Conservation (phyloP, 2,888 invertebrate genomes). For the Diplazon laetatorius region DNA sequence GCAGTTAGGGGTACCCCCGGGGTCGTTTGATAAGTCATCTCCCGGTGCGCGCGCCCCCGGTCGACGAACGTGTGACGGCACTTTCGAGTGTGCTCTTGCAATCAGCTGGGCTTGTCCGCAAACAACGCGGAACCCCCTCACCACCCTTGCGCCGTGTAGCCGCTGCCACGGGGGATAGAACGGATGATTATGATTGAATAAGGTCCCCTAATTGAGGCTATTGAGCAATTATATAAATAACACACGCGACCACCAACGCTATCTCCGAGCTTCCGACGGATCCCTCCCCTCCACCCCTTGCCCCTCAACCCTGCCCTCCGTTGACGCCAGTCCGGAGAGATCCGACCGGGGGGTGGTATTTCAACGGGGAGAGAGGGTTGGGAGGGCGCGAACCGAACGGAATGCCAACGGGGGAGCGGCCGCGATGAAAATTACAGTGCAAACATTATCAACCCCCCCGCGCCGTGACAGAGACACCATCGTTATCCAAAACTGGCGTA, state of each 20-base stretch:
- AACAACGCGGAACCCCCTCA: conserved; percentile 74
- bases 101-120: conserved; percentile 82
- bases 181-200: conserved; percentile 81
- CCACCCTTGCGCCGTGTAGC: too few relatives aligned
- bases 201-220: conserved; percentile 81
- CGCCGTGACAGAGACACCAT: conserved; percentile 40
- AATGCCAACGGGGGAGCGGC: conserved; percentile 65
- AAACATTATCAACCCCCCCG: conserved; percentile 78
- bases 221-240: conserved; percentile 82
- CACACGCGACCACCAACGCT: conserved; percentile 70
- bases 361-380: too few relatives aligned
- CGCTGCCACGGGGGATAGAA: conserved; percentile 61
- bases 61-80: conserved; percentile 28
- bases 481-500: conserved; percentile 17
- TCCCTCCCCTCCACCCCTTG: too few relatives aligned
- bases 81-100: conserved; percentile 74
- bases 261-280: conserved; percentile 21
- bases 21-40: conserved; percentile 45
- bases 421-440: conserved; percentile 79
- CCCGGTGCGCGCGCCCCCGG: too few relatives aligned
- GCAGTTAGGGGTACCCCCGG: conserved; percentile 23
- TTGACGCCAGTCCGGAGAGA: too few relatives aligned
- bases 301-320: too few relatives aligned
- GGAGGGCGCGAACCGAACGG: too few relatives aligned
- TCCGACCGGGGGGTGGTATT: conserved; percentile 77